These are phyloP conservation scores for Caenorhabditis panamensis DNA, from an alignment of 2,888 invertebrate genomes.

Conservation along the genomic window DNA sequence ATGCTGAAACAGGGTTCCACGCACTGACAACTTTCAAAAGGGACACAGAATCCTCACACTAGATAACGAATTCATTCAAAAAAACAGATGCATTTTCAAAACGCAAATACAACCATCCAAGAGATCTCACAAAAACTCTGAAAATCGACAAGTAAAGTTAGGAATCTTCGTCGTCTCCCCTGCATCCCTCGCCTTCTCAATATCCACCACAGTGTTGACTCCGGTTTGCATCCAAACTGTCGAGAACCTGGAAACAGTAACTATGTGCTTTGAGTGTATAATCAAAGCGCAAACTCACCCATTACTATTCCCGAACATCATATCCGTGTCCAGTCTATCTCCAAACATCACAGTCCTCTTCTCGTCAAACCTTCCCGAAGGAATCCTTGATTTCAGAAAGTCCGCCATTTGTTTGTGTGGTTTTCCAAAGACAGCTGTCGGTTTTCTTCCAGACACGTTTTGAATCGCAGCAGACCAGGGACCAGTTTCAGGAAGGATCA, in stretches of 20 bases:
- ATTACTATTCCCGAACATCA: constrained; percentile 90
- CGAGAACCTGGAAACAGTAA: constrained; percentile 42
- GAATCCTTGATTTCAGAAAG: constrained; percentile 82
- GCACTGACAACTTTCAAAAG: no score
- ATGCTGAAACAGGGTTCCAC: no score
- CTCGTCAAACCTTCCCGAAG: constrained; percentile 86
- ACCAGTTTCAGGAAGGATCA: constrained; percentile 85
- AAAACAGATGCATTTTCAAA: no score
- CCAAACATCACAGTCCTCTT: constrained; percentile 92
- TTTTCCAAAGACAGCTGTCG: constrained; percentile 92
- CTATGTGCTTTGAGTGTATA: no score
- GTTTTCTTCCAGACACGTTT: constrained; percentile 87
- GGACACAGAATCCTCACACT: no score
- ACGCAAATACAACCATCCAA: not conserved
- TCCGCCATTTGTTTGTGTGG: constrained; percentile 85
- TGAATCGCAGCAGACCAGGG: constrained; percentile 90
- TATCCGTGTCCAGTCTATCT: constrained; percentile 92
- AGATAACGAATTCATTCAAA: no score
- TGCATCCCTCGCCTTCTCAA: constrained; percentile 23
- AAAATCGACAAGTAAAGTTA: constrained; percentile 51
- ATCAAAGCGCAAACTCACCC: constrained; percentile 84
- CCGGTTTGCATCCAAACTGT: constrained; percentile 62
- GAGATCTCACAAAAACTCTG: constrained; percentile 32
- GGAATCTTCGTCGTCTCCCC: constrained; percentile 45
- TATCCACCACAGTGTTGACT: constrained; percentile 40